A percentile compares a stretch with the other conserved stretches of the same genome.
Evolutionary conservation across 2,888 invertebrate genomes (phyloP).

Genomic region (Allacma fusca): DNA sequence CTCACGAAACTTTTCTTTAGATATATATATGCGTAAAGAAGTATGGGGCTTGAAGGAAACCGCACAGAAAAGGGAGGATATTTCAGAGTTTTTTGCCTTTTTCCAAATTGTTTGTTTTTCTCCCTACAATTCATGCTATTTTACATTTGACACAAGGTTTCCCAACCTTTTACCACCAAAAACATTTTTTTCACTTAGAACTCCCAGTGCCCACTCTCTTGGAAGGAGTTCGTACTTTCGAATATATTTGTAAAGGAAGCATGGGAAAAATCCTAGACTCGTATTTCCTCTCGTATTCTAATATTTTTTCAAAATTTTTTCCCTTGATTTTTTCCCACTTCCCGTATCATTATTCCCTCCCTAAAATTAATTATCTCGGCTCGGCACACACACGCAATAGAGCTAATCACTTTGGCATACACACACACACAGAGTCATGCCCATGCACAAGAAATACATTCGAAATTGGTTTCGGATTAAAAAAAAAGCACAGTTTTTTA

Average conservation of each 20-base stretch:
- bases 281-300: background rate
- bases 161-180: background rate
- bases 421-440: no score
- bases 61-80: background rate
- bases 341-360: background rate
- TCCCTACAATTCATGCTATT: background rate
- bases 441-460: no score
- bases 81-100: background rate
- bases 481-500: no score
- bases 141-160: background rate
- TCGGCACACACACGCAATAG: no score
- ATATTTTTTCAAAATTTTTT: background rate
- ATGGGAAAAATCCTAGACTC: background rate
- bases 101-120: constrained; percentile 1
- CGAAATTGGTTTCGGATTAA: no score
- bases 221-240: no score
- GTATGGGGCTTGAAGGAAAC: background rate
- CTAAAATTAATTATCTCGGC: background rate
- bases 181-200: no score
- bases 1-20: no score
- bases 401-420: no score
- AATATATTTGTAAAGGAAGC: background rate
- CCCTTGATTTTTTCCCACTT: background rate
- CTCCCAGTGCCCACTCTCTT: no score
- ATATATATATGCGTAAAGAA: background rate